Conservation (phyloP, 2,797 vertebrate species). For the Hylomyscus alleni region DNA sequence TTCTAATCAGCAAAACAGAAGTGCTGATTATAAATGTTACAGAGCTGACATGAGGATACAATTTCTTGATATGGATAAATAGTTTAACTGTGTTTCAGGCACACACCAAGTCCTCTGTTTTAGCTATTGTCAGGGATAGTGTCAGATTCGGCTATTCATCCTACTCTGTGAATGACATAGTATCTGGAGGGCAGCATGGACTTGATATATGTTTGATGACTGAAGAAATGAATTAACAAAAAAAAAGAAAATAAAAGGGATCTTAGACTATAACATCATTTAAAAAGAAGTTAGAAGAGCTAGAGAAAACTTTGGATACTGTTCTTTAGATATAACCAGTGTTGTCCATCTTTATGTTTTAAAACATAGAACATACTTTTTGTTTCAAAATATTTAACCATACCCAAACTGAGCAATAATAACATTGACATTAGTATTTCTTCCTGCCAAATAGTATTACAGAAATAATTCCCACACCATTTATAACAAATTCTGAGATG, state of each 20-base stretch:
- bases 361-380: conserved; percentile 15
- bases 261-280: conserved; percentile 20
- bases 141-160: not conserved
- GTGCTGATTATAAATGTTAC: not conserved
- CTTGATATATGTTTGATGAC: not conserved
- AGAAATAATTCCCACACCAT: not conserved
- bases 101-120: not conserved
- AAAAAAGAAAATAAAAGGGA: not conserved
- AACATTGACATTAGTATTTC: not conserved
- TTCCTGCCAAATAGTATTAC: not conserved
- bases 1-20: conserved; percentile 15
- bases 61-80: conserved; percentile 13
- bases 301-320: not conserved
- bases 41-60: not conserved
- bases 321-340: not conserved
- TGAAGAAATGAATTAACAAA: not conserved
- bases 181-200: not conserved
- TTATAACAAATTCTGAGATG: not conserved
- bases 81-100: not conserved
- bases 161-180: not conserved
- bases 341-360: not conserved
- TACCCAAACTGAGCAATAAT: not conserved
- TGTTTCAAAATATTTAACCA: not conserved
- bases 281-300: conserved; percentile 17
- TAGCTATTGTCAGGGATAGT: not conserved